A percentile compares a stretch with the other conserved stretches of the same genome.
phyloP scores from a whole-genome alignment of 1,140 invertebrate species.

The Aphaenogaster ashmeadi region DNA sequence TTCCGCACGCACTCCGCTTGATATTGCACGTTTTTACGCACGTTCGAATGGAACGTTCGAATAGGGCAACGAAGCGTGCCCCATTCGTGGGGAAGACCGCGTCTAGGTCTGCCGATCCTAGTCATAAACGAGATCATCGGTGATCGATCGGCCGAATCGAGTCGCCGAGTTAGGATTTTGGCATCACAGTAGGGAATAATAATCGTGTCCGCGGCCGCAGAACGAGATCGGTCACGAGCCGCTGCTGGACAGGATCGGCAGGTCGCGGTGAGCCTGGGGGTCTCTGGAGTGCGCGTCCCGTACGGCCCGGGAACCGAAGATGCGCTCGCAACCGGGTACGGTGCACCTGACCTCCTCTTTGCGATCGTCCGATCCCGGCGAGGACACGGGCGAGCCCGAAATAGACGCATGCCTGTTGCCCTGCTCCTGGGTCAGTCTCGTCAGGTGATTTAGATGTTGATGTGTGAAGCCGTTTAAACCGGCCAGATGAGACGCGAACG shows the following conservation, averaged over 20 bases:
- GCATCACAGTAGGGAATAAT: slow-evolving; percentile 84
- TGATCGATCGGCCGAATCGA: slow-evolving; percentile 52
- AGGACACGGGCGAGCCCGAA: slow-evolving; percentile 71
- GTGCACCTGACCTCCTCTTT: slow-evolving; percentile 88
- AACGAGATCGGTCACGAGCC: slow-evolving; percentile 84
- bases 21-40: slow-evolving; percentile 79
- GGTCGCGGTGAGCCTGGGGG: slow-evolving; percentile 85
- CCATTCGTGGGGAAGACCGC: not conserved
- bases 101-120: slow-evolving; percentile 41
- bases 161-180: slow-evolving; percentile 78
- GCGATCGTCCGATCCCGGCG: slow-evolving; percentile 75
- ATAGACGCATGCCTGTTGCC: slow-evolving; percentile 66
- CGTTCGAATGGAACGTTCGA: slow-evolving; percentile 32
- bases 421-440: slow-evolving; percentile 80
- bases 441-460: slow-evolving; percentile 88
- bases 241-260: slow-evolving; percentile 79
- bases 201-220: slow-evolving; percentile 79
- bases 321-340: slow-evolving; percentile 88
- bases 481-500: slow-evolving; percentile 86
- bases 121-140: slow-evolving; percentile 65
- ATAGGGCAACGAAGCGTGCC: not conserved
- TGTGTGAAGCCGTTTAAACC: slow-evolving; percentile 88
- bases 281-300: slow-evolving; percentile 89
- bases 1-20: slow-evolving; percentile 51
- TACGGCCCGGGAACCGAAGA: slow-evolving; percentile 89